Evolutionary conservation across 2,888 invertebrate species (phyloP).

Genomic region (Byasa hedistus): DNA sequence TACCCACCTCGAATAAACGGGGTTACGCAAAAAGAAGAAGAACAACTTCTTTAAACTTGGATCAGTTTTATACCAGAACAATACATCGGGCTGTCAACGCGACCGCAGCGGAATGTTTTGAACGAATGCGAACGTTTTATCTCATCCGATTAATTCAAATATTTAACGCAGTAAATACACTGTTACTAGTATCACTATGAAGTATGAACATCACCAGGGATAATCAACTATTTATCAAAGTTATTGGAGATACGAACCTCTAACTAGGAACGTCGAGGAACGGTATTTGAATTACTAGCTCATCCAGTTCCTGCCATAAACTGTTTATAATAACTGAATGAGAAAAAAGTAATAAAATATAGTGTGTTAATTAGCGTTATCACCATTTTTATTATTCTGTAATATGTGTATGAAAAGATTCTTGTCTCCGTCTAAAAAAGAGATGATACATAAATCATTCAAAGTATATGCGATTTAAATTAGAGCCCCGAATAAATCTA

Average conservation of each 20-base stretch:
- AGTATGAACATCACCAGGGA: slow-evolving; percentile 36
- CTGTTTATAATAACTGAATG: too few species aligned
- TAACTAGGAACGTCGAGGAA: too few species aligned
- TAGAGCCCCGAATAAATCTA: not conserved
- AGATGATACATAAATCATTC: not conserved
- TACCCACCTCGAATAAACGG: slow-evolving; percentile 32
- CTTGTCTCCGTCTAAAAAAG: not conserved
- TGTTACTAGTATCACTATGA: slow-evolving; percentile 28
- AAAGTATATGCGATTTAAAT: slow-evolving; percentile 4
- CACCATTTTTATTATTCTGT: too few species aligned
- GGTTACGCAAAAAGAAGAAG: slow-evolving; percentile 49
- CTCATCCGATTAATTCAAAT: slow-evolving; percentile 80
- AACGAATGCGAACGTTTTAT: slow-evolving; percentile 75
- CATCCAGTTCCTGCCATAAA: too few species aligned
- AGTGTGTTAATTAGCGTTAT: too few species aligned
- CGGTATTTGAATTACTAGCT: too few species aligned
- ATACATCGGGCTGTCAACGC: slow-evolving; percentile 77
- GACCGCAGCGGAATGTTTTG: slow-evolving; percentile 76
- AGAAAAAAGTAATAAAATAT: too few species aligned
- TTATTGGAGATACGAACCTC: too few species aligned
- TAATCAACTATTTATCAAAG: slow-evolving; percentile 3
- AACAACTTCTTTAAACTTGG: slow-evolving; percentile 60
- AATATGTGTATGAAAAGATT: too few species aligned
- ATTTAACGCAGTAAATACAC: slow-evolving; percentile 78
- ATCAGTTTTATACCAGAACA: slow-evolving; percentile 71